Base-by-base conservation (phyloP, 2,888 invertebrate species). In the Sialis lutaria region DNA sequence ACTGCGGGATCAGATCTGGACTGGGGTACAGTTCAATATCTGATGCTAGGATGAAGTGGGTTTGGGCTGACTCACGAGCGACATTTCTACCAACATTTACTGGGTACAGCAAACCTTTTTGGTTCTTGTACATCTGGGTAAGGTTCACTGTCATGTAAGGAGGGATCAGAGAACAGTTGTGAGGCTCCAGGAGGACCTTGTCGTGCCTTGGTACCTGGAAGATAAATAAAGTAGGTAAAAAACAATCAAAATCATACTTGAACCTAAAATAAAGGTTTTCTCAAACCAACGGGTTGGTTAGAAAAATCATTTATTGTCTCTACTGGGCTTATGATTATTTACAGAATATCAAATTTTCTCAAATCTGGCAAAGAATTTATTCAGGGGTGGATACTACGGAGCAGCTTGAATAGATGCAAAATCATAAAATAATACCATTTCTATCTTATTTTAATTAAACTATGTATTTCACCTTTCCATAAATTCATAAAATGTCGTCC, bases 21-120 rank as follows among this genome's bases (percentile, higher is more conserved):
- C 83, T 88, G 42, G 91, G 91, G 64, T 91, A 91, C 48, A 92
- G 73, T 64, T 92, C 91, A 56, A 91, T 88, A 62, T 92, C 91
- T 46, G 88, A 88, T 31, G 89, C 80, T 48, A 91, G 72, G 39
- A 91, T 74, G 62, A 76, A 91, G 61, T 86, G 79, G 0, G 91
- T 90, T 41, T 81, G 72, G 0, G 89, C 83, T 33, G 79, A 74
- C 56, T 87, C 86, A 42, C 91, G 72, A 1, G 91, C 91, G n/a
- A 90, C 74, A 63, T 91, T 91, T 33, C 91, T 72, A 0, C 87
- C 90, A 7, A 90, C 86, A 64, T 92, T 92, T 48, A 92, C 86
- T 2, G 91, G 91, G 62, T 92, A 92, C 22, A 88, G 65, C 7
- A 91, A 70, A 57, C 81, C 84, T 62, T 86, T 86, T 56, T 80